Evolutionary conservation across 2,113 vertebrate species (phyloP), one percentile per base, ranked within the genome.

Genomic region (Carassius carassius): DNA sequence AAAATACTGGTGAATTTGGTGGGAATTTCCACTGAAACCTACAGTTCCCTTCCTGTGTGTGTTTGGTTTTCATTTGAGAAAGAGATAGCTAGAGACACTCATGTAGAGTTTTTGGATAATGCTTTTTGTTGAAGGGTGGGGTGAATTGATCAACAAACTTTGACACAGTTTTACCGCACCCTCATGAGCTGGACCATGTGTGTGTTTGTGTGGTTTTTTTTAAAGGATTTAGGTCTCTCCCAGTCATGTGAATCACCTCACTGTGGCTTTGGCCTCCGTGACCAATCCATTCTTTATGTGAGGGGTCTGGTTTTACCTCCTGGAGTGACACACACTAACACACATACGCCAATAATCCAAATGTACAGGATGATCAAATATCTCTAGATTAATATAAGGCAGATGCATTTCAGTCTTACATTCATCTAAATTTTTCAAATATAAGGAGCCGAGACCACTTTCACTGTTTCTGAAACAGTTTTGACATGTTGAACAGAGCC

Each of bases 31-130:
- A 1, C 65, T 80, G 14, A 65, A 79, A 47, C 23, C 32, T 37
- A 79, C 23, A 60, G 25, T 73, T 84, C 62, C 62, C 11, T 21
- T 74, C 23, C 67, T 77, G 19, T 70, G 17, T 67, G 3, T 78
- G 19, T 86, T 72, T 85, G 65, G 70, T 25, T 63, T 72, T 35
- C 77, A 23, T 82, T 70, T 83, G 23, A 72, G 3, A 72, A 81
- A 69, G 29, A 35, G 62, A 51, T 77, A 56, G 35, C 17, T 6
- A 51, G 51, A 37, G 67, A 54, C 12, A 25, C 72, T n/a, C 37
- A 2, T 77, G 73, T 74, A n/a, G 21, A 47, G 12, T 67, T 56
- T 70, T 65, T 62, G 75, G 72, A 79, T 86, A 32, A 62, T 83
- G 58, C 56, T 63, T 72, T 74, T 19, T 78, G 11, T 41, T 25